Percentiles rank a stretch among this genome's conserved stretches.
phyloP scores from a whole-genome alignment of 2,797 vertebrate genomes.

The Pangasius djambal region DNA sequence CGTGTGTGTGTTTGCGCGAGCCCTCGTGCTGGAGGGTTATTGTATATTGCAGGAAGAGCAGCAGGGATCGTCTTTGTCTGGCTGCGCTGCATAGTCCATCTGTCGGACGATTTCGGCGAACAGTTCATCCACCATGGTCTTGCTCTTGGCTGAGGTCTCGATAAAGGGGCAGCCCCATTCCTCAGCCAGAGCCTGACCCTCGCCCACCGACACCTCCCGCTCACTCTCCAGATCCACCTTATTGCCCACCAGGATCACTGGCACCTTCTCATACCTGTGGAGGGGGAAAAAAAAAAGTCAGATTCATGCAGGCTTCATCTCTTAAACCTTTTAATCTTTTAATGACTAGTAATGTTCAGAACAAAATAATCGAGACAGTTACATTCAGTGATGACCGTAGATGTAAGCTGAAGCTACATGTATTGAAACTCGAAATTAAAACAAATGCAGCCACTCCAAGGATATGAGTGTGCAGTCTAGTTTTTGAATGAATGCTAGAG shows the following conservation, averaged over 20 bases:
- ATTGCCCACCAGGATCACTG: constrained; percentile 98
- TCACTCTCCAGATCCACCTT: constrained; percentile 99
- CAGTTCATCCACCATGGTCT: constrained; percentile 99
- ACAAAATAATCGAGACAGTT: not conserved
- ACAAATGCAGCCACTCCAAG: no score
- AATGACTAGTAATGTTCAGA: not conserved
- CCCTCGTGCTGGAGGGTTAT: constrained; percentile 76
- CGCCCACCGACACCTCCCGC: constrained; percentile 90
- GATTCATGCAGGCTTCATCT: no score
- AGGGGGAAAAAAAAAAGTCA: constrained; percentile 14
- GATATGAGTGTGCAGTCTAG: not conserved
- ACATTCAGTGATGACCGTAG: not conserved
- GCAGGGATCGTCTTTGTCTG: constrained; percentile 98
- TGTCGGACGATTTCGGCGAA: constrained; percentile 98
- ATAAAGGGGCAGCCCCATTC: constrained; percentile 99
- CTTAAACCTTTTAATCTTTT: not conserved
- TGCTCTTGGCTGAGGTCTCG: constrained; percentile 99
- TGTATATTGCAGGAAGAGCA: constrained; percentile 99
- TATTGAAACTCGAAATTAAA: not conserved
- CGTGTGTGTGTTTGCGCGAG: constrained; percentile 13
- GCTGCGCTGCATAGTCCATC: constrained; percentile 99
- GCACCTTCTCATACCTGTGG: constrained; percentile 96
- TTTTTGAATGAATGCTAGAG: not conserved
- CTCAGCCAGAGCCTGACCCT: constrained; percentile 94
- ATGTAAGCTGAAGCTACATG: not conserved